Evolutionary conservation across 2,113 vertebrate species (phyloP), one percentile per base, ranked within the genome.

Genomic region (Tenrec ecaudatus): DNA sequence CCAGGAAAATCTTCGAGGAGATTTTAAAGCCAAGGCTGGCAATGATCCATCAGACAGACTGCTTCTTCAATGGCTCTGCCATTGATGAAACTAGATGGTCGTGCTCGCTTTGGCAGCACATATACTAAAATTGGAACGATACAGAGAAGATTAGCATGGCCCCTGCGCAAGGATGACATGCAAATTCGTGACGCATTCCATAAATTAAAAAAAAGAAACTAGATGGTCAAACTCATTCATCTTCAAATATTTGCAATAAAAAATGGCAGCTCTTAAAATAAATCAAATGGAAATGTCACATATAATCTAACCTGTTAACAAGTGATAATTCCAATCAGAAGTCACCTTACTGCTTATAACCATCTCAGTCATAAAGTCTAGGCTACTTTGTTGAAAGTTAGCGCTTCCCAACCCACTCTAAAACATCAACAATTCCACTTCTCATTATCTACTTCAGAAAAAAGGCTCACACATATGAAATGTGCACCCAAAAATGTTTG

Each of bases 231-330:
- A 91, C 43, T 78, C 78, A 64, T 25, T 27, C 38, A 85, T 47
- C 60, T 33, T 57, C 33, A 77, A 8, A 53, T 57, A 47, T 69
- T 62, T 43, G 62, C 38, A 85, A 69, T 62, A 82, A 86, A 92
- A 64, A 20, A 89, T 23, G 33, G 17, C 38, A 89, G 31, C 53
- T 15, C 4, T 86, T 77, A 76, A 60, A 58, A 71, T 78, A 73
- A 5, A 20, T 57, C 27, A 77, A 89, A 17, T 47, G 1, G 23
- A 77, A 93, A 53, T 71, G 29, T 77, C n/a, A 19, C 27, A 69
- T 69, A 84, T 22, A 78, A 57, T 89, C 11, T 89, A 69, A 88
- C 27, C 73, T 84, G 75, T 58, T 53, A 81, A 40, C 73, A 53
- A 71, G 53, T 64, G 15, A 68, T n/a, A 69, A 11, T 80, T 73